Base-by-base conservation (phyloP, 2,113 vertebrate species). In the Oryctolagus cuniculus region DNA sequence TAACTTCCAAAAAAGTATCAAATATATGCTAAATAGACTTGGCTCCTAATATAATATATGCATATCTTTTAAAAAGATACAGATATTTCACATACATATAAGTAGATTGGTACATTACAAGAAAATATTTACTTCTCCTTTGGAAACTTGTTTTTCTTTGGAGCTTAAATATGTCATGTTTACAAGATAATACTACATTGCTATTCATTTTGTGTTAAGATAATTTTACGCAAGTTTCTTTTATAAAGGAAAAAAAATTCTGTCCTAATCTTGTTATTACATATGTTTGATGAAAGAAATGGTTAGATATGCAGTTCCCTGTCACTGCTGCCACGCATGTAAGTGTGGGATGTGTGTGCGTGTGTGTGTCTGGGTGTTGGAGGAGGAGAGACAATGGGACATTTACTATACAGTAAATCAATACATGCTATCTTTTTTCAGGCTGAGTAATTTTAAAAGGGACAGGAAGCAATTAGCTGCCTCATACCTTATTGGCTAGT, bases 401-500 rank as follows among this genome's bases (percentile, higher is more conserved):
- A 44, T 90, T 95, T 64, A 44, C 96, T 27, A 88, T 13, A 95
- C 94, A 79, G 95, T 80, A 93, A 86, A 97, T 97, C 96, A 97
- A 96, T 97, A 96, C 0, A 51, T 90, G 51, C 90, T 97, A 84
- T 94, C 91, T 96, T 96, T 96, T 93, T 63, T 78, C 93, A 96
- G 90, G 86, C 93, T 94, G 90, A 96, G 94, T 95, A 96, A 86
- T 96, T 92, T 96, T 34, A 0, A 94, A 91, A 96, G 87, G 87
- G 53, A 94, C 63, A 91, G 89, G 93, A 92, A 93, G 83, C 93
- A 49, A 89, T 95, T 96, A 96, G 79, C 63, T 38, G 72, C n/a
- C 85, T 86, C 51, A 21, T 74, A 89, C 87, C 92, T 92, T 80
- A 78, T n/a, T 75, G 92, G 95, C 34, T 79, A n/a, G 44, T 83